A percentile compares a stretch with the other conserved stretches of the same genome.
Conservation (phyloP, 64 coral and sea anemone species). For the Stylophora pistillata region DNA sequence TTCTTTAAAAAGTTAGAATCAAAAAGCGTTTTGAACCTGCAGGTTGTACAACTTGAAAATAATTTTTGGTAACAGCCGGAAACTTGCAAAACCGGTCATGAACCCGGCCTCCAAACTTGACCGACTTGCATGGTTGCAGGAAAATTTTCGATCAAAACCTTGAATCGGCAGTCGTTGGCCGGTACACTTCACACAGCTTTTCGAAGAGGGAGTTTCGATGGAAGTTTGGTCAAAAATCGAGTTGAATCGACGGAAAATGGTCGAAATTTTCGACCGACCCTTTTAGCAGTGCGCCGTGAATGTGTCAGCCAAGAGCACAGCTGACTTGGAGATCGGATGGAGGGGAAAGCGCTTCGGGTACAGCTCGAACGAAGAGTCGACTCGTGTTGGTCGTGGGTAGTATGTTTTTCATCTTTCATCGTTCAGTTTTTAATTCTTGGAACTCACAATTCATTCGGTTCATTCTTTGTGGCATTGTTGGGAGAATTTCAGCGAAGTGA, state of each 20-base stretch:
- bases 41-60: background rate
- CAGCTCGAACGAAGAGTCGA: conserved; percentile 44
- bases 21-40: background rate
- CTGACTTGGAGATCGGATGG: background rate
- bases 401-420: conserved; percentile 82
- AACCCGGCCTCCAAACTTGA: conserved; percentile 27
- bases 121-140: conserved; percentile 25
- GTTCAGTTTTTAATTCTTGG: conserved; percentile 85
- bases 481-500: conserved; percentile 78
- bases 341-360: conserved; percentile 24
- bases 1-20: background rate
- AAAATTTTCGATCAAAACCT: conserved; percentile 39
- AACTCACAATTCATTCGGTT: conserved; percentile 80
- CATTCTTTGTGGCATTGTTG: conserved; percentile 84
- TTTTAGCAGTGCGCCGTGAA: background rate
- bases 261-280: background rate
- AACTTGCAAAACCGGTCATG: conserved; percentile 66
- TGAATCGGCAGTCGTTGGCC: background rate
- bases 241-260: conserved; percentile 28
- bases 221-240: conserved; percentile 26
- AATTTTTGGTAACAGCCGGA: background rate
- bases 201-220: conserved; percentile 19
- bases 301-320: background rate
- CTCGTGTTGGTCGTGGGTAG: conserved; percentile 81
- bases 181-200: background rate